Evolutionary conservation across 1,140 invertebrate genomes (phyloP), one percentile per base, ranked within the genome.

Genomic region (Drosophila serrata): DNA sequence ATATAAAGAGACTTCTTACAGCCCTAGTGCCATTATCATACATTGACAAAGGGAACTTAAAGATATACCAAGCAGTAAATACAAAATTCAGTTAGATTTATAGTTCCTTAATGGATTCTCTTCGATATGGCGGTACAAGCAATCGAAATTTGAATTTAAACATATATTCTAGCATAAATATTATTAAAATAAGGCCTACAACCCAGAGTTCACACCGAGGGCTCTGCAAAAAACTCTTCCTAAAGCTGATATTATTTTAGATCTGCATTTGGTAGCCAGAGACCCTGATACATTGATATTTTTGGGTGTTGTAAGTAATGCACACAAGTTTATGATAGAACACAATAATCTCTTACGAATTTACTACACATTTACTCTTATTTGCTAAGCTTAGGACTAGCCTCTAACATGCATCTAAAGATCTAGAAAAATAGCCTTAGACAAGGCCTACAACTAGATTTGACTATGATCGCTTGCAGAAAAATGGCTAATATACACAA

Each of bases 401-500:
- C 81, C 76, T 84, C 81, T 59, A 56, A 51, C 51, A 61, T 73
- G 53, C 58, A 29, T 56, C 51, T 81, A 86, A 62, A 62, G n/a
- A 53, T 53, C 77, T 65, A 74, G 49, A 65, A 73, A 67, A 63
- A 49, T 61, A 75, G 51, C 57, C 60, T 69, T 57, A 31, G 17
- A 37, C 12, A 27, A 48, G 57, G 51, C 65, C 57, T 74, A 79
- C 40, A 70, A 65, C 70, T 85, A 85, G 68, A 68, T 64, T 77
- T 61, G 51, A 59, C 60, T 58, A 62, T 59, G 42, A 15, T 70
- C 31, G 67, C 55, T 68, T 75, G 79, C 72, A 39, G 60, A 86
- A 78, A 81, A 49, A 81, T 84, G 81, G 82, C 81, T 55, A 68
- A 29, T 60, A 86, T 64, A 56, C 35, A 67, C 78, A 65, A 35